Evolutionary conservation across 1,140 invertebrate genomes (phyloP), one percentile per base, ranked within the genome.

Genomic region (Lerema accius): DNA sequence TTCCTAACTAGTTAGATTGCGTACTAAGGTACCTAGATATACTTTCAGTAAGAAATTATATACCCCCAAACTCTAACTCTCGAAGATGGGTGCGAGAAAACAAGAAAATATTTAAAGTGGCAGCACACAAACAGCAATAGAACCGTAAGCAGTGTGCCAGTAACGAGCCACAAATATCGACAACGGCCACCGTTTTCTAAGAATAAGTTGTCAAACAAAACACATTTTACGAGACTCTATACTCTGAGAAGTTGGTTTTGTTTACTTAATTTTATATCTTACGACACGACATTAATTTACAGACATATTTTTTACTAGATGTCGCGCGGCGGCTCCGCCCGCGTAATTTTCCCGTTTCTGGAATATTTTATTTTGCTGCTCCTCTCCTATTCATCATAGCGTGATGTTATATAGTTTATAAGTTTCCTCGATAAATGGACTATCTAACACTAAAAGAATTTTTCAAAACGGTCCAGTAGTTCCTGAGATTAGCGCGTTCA

Each of bases 181-280:
- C 11, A 46, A 46, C 42, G 55, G 16, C 26, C 40, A 58, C 55
- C 55, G 55, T 42, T 58, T 58, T 45, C 42, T 58, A 62, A 62
- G 65, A 68, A 64, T 63, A 62, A 78, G 70, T 73, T 78, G 69
- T 71, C 66, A 67, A 81, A 81, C 76, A 75, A 78, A 83, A 73
- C 76, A 80, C 78, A 81, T 78, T 82, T 76, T 68, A 65, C 60
- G 62, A 60, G 56, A 76, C 67, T 75, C 61, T 74, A 71, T 69
- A 64, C 39, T 63, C 65, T 51, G 61, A 14, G 23, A 62, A 63
- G 51, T 43, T 45, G 26, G 39, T 63, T 26, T 26, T 11, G 17
- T 37, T 6, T 17, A 50, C 23, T 23, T 19, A n/a, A 19, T 0
- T 76, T 73, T 70, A 65, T 2, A 65, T 5, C 15, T 1, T 40